These are phyloP conservation scores for Cephus spinipes DNA, from an alignment of 2,888 invertebrate genomes.

Conservation along the genomic window DNA sequence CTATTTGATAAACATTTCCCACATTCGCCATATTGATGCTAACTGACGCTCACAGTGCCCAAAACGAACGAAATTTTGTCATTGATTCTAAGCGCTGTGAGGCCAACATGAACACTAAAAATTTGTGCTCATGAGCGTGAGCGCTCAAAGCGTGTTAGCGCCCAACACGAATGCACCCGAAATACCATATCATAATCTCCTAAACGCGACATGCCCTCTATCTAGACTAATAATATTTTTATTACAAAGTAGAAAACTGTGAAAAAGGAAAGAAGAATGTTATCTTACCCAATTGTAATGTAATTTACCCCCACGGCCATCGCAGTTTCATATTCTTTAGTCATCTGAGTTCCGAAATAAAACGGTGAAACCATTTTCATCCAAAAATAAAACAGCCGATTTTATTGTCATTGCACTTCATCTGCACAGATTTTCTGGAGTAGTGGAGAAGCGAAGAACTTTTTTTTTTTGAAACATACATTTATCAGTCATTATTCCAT, in stretches of 20 bases:
- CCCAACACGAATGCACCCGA: no score
- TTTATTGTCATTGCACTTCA: not conserved
- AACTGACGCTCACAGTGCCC: no score
- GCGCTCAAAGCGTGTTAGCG: no score
- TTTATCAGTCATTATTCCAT: not conserved
- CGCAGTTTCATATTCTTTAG: not conserved
- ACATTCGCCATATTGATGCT: no score
- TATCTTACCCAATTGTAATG: not conserved
- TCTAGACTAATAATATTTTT: not conserved
- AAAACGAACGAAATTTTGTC: no score
- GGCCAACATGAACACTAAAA: no score
- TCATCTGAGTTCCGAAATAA: not conserved
- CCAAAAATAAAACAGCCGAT: not conserved
- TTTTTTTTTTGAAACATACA: not conserved
- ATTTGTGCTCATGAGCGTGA: no score
- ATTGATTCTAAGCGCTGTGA: no score
- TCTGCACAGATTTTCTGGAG: not conserved
- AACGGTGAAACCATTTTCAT: not conserved
- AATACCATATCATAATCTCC: not conserved
- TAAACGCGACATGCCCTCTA: not conserved
- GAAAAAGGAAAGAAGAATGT: not conserved
- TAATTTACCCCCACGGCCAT: not conserved
- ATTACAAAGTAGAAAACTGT: not conserved
- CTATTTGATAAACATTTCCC: no score
- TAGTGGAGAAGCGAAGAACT: not conserved